phyloP scores from a whole-genome alignment of 2,113 vertebrate species.

The Strix aluco region DNA sequence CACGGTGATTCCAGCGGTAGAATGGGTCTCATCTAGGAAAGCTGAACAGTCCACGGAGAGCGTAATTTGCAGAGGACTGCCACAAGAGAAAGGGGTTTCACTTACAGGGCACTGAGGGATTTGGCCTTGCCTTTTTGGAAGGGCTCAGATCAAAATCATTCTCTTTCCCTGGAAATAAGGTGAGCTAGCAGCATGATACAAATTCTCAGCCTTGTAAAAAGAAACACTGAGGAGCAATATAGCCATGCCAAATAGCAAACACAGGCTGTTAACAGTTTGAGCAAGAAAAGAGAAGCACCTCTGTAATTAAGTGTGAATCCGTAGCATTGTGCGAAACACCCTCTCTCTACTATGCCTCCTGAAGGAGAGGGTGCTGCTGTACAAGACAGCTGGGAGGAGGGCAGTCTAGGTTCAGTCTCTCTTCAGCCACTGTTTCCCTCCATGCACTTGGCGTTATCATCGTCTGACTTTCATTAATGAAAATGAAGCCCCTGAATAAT shows the following conservation, averaged over 20 bases:
- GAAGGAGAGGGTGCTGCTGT: neutral
- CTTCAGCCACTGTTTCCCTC: neutral
- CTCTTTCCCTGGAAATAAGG: neutral
- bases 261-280: neutral
- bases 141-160: neutral
- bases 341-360: no score
- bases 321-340: no score
- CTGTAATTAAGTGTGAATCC: neutral
- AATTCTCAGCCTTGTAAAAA: neutral
- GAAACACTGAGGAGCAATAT: neutral
- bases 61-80: neutral
- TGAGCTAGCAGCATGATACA: neutral
- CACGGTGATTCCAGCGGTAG: neutral
- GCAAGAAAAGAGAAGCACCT: neutral
- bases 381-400: neutral
- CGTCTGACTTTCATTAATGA: neutral
- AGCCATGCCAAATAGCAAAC: neutral
- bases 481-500: neutral
- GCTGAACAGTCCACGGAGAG: fast-evolving
- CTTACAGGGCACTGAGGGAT: neutral
- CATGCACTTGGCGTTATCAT: fast-evolving
- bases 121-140: neutral
- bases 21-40: neutral
- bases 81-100: neutral
- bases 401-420: neutral